phyloP scores from a whole-genome alignment of 2,888 invertebrate genomes.

The Ditula angustiorana region DNA sequence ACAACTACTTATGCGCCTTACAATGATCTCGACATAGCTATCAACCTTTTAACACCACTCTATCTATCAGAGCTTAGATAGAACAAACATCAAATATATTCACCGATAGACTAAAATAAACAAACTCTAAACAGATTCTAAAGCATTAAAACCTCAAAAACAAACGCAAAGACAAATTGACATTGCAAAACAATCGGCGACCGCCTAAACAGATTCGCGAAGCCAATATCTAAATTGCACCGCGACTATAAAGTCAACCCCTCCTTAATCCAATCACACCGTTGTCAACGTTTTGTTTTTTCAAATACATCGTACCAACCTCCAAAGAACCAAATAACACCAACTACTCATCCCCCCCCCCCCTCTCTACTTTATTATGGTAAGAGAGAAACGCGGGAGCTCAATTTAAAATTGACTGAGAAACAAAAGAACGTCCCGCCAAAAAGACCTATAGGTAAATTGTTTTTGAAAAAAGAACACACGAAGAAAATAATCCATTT shows the following conservation, averaged over 20 bases:
- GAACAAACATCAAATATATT: too few species aligned
- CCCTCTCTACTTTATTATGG: conserved; percentile 2
- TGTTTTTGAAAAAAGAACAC: conserved; percentile 76
- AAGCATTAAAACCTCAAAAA: conserved; percentile 29
- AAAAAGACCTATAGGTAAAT: conserved; percentile 58
- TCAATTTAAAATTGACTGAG: conserved; percentile 56
- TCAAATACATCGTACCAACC: conserved; percentile 59
- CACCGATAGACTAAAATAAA: not conserved
- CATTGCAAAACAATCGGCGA: conserved; percentile 61
- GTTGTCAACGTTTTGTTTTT: conserved; percentile 84
- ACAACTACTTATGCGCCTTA: too few species aligned
- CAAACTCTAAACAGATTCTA: conserved; percentile 5
- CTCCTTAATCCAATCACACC: conserved; percentile 83
- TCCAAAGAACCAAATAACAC: conserved; percentile 55
- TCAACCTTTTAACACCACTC: too few species aligned
- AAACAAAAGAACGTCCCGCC: conserved; percentile 55
- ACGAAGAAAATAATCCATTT: conserved; percentile 85
- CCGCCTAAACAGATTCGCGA: conserved; percentile 77
- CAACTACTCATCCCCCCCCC: conserved; percentile 7
- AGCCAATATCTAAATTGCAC: conserved; percentile 84
- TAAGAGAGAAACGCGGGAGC: conserved; percentile 48
- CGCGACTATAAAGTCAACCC: conserved; percentile 81
- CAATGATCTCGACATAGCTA: too few species aligned
- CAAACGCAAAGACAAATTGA: too few species aligned
- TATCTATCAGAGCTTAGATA: too few species aligned